Conservation (phyloP, 2,113 vertebrate species). For the Meriones unguiculatus region DNA sequence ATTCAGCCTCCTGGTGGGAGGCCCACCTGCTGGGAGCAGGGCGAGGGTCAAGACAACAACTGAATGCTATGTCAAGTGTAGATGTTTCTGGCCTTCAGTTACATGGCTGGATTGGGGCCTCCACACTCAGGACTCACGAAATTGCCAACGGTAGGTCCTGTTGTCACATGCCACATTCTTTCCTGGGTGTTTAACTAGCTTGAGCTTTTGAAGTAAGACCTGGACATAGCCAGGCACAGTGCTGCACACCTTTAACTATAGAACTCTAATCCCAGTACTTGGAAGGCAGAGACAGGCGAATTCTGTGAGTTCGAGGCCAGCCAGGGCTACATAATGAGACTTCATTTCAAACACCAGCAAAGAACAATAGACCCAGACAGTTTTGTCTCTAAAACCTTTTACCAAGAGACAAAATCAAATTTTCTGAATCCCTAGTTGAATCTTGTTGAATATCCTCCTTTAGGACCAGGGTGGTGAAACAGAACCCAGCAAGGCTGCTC, state of each 20-base stretch:
- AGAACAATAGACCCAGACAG: not conserved
- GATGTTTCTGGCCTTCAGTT: not conserved
- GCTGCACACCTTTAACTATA: no score
- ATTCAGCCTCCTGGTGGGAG: not conserved
- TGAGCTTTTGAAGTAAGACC: not conserved
- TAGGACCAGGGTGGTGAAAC: not conserved
- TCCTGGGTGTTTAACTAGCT: not conserved
- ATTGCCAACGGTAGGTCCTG: not conserved
- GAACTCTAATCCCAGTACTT: no score
- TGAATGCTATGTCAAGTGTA: not conserved
- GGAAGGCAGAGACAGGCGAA: not conserved
- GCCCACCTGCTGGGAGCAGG: not conserved
- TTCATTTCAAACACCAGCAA: not conserved
- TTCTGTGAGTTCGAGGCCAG: not conserved
- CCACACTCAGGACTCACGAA: not conserved
- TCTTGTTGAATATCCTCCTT: not conserved
- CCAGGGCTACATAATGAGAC: not conserved
- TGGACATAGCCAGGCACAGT: not conserved
- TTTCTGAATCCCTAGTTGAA: not conserved
- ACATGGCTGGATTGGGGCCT: not conserved
- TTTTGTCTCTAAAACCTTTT: not conserved
- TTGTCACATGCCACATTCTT: not conserved
- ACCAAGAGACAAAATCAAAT: not conserved
- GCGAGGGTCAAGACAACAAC: rapidly evolving
- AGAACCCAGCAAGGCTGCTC: not conserved